Evolutionary conservation across 2,113 vertebrate species (phyloP), one percentile per base, ranked within the genome.

Genomic region (Proterorhinus semilunaris): DNA sequence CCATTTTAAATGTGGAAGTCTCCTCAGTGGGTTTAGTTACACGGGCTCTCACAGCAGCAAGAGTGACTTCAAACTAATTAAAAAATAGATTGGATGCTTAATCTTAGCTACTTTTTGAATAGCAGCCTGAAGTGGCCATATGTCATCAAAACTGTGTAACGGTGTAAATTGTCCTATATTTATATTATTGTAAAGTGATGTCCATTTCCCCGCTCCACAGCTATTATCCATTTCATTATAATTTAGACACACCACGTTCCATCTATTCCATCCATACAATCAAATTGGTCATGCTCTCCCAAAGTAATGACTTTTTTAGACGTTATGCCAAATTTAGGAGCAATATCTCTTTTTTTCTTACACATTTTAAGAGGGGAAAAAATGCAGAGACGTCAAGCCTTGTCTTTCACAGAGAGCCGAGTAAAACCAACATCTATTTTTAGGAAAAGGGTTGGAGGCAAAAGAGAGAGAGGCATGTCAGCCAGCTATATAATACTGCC

Each of bases 401-500:
- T 71, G 67, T 71, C 45, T 86, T 65, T 68, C 47, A 57, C 68
- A 46, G 50, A 36, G 69, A 48, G 62, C 8, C 47, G 16, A 68
- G 42, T 55, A 69, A 75, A 81, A 62, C 69, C 65, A 54, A 10
- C 46, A 10, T 85, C 71, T 84, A 86, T 83, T 81, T 81, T 83
- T 78, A 74, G 80, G 68, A 50, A 78, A 72, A 57, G n/a, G n/a
- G 70, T 76, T 78, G 27, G 80, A 86, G 81, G 75, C 62, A 13
- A 82, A 13, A 82, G 65, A 78, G 55, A 78, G 53, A 72, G 67
- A 70, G 71, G 80, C 62, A 77, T 75, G 76, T 80, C 87, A 88
- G 72, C 53, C n/a, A 74, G 65, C 68, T 67, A 81, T 81, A 83
- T 85, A 67, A 82, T 74, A 73, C 78, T 69, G 79, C 47, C 50